A percentile compares a stretch with the other conserved stretches of the same genome.
These are phyloP conservation scores for Tortrix viridana DNA, from an alignment of 2,888 invertebrate genomes.

Conservation along the genomic window DNA sequence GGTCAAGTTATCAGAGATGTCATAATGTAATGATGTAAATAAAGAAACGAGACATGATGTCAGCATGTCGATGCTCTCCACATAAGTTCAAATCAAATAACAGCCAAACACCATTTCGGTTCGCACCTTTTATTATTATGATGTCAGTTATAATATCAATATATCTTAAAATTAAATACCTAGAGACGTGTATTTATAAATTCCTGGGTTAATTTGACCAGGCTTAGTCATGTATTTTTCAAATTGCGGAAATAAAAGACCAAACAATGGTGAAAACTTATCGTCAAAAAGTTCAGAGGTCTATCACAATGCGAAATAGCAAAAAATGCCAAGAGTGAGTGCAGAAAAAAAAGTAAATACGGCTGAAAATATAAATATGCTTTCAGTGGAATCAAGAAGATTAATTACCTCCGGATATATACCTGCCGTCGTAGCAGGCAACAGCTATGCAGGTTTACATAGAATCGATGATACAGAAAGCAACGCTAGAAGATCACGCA, in stretches of 20 bases:
- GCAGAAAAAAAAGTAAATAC: neutral
- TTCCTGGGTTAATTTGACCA: neutral
- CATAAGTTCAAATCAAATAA: too few relatives aligned
- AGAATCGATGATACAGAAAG: neutral
- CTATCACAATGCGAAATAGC: too few relatives aligned
- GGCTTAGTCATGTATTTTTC: neutral
- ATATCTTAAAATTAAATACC: neutral
- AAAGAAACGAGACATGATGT: too few relatives aligned
- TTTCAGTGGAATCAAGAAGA: slow-evolving; percentile 4
- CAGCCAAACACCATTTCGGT: too few relatives aligned
- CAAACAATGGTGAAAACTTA: neutral
- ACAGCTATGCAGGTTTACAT: slow-evolving; percentile 1
- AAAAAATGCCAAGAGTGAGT: neutral
- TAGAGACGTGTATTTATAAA: neutral
- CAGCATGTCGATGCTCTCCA: too few relatives aligned
- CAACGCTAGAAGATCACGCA: neutral
- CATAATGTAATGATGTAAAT: too few relatives aligned
- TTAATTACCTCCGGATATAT: slow-evolving; percentile 1
- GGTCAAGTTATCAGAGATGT: too few relatives aligned
- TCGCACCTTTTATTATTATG: too few relatives aligned
- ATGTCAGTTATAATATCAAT: too few relatives aligned
- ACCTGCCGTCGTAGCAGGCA: neutral
- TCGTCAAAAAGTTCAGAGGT: too few relatives aligned
- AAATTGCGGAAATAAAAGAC: neutral
- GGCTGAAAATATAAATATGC: neutral